Base-by-base conservation (phyloP, 2,113 vertebrate species). In the Emydocephalus ijimae region DNA sequence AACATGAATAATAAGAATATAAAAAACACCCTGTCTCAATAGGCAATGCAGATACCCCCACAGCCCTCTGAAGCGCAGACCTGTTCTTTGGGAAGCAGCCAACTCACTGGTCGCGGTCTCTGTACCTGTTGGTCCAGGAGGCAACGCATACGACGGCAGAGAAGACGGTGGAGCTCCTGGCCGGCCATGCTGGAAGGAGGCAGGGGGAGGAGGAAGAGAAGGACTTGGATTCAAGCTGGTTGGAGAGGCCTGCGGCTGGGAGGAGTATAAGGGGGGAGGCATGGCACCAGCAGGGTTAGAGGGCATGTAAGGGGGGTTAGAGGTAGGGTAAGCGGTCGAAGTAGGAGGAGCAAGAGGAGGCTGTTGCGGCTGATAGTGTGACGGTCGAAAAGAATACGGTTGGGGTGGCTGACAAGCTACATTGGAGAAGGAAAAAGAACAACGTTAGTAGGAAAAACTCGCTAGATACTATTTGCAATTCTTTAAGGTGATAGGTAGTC, bases 91-190 rank as follows among this genome's bases (percentile, higher is more conserved):
- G 96, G 98, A 98, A 96, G 98, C 98, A 93, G 98, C 98, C 96
- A 98, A 97, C 96, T 98, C 98, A 95, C 97, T 97, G 94, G 97
- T 91, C 95, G 97, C 97, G 97, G 98, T 97, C 97, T 98, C 97
- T 97, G 98, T 99, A 99, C 99, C 99, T 99, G 99, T 98, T 97
- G 98, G 95, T 99, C 98, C 98, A 92, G 98, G 93, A 97, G 98
- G 98, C 88, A 97, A 98, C 43, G 97, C 96, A 95, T 98, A 98
- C 97, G 97, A 98, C 97, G 97, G 97, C 94, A 97, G 93, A 96
- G 98, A 98, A 26, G 98, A 97, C 87, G 98, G 97, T 95, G 99
- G 98, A 97, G 97, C 99, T 97, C 99, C 99, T 34, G 98, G 98
- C 90, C 98, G 98, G 93, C 98, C 98, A 97, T 99, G 99, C 98